Conservation (phyloP, 2,113 vertebrate genomes). For the Labeo rohita region DNA sequence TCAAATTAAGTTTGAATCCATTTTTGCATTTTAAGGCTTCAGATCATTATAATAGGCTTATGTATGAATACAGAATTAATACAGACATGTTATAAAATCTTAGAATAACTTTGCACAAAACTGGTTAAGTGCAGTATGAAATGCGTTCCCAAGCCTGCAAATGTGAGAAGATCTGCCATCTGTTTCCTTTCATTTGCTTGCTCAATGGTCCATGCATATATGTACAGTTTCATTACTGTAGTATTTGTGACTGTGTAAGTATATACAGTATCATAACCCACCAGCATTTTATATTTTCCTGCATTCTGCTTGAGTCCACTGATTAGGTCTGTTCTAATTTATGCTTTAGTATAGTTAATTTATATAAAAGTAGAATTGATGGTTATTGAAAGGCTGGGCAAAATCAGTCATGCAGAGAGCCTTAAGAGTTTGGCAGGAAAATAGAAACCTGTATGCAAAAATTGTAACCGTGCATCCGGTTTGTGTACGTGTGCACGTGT, state of each 20-base stretch:
- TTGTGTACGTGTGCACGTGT: neutral
- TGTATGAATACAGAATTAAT: neutral
- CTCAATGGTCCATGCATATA: neutral
- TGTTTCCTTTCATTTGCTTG: slow-evolving; percentile 16
- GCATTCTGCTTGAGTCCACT: neutral
- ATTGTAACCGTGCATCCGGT: slow-evolving; percentile 36
- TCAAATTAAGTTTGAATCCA: neutral
- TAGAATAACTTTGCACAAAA: neutral
- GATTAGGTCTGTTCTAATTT: neutral
- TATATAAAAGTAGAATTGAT: neutral
- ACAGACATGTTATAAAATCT: neutral
- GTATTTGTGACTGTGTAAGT: neutral
- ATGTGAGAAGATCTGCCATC: neutral
- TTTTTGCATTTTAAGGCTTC: neutral
- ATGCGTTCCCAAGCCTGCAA: neutral
- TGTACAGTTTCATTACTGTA: neutral
- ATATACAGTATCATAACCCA: neutral
- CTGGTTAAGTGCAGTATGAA: neutral
- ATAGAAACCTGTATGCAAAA: slow-evolving; percentile 13
- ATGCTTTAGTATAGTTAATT: neutral
- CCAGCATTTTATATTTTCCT: neutral
- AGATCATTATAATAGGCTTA: neutral
- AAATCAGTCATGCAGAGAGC: neutral
- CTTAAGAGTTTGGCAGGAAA: neutral
- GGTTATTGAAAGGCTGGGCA: neutral